Evolutionary conservation across 2,888 invertebrate species (phyloP).

Genomic region (Ophonus ardosiacus): DNA sequence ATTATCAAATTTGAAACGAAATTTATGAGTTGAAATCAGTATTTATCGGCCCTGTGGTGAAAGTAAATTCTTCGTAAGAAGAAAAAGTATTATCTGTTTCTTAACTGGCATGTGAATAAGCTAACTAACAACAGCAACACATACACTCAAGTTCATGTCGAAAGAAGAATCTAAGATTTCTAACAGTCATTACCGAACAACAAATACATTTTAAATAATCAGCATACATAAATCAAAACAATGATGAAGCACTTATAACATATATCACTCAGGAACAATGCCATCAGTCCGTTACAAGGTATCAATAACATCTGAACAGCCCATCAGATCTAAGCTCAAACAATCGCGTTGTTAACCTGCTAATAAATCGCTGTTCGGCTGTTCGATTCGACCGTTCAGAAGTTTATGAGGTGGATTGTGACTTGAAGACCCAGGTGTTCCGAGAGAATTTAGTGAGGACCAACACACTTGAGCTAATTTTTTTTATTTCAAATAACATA

Average conservation of each 20-base stretch:
- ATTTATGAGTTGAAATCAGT: neutral
- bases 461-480: too few species aligned
- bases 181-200: slow-evolving; percentile 42
- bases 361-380: slow-evolving; percentile 29
- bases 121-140: neutral
- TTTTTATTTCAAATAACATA: too few species aligned
- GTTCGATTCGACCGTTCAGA: slow-evolving; percentile 7
- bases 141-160: neutral
- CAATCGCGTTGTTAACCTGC: slow-evolving; percentile 38
- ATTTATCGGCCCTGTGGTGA: neutral
- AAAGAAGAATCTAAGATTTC: slow-evolving; percentile 18
- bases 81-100: neutral
- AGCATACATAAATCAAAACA: slow-evolving; percentile 46
- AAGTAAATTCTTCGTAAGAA: neutral
- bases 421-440: slow-evolving; percentile 52
- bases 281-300: slow-evolving; percentile 32
- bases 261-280: slow-evolving; percentile 42
- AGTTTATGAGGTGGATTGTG: slow-evolving; percentile 41
- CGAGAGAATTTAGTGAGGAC: neutral
- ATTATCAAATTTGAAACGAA: too few species aligned
- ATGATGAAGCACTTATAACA: slow-evolving; percentile 47
- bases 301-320: slow-evolving; percentile 46
- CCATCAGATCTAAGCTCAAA: slow-evolving; percentile 42
- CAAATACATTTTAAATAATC: slow-evolving; percentile 51
- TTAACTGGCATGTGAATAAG: slow-evolving; percentile 9